Percentiles rank a stretch among this genome's conserved stretches.
Evolutionary conservation across 1,140 invertebrate genomes (phyloP).

Genomic region (Protaetia brevitarsis): DNA sequence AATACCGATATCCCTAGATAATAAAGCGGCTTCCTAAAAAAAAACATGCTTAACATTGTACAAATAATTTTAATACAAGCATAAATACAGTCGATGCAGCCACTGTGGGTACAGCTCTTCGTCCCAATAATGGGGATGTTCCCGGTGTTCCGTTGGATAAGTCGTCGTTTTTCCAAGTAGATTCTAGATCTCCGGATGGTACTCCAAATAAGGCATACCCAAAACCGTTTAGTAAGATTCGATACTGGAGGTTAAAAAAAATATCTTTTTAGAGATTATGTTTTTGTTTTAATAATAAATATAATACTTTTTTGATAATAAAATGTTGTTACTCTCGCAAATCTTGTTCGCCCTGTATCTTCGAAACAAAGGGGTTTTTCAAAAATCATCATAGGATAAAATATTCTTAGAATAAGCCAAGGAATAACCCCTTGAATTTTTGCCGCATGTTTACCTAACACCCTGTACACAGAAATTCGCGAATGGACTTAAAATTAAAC

Average conservation of each 20-base stretch:
- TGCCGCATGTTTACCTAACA: no score
- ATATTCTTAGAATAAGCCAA: no score
- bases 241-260: slow-evolving; percentile 63
- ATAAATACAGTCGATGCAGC: slow-evolving; percentile 46
- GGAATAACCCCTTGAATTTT: no score
- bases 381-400: no score
- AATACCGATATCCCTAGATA: slow-evolving; percentile 63
- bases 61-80: background rate
- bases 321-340: no score
- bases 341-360: background rate
- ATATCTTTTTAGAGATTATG: background rate
- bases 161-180: slow-evolving; percentile 63
- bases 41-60: background rate
- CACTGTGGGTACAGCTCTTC: slow-evolving; percentile 43
- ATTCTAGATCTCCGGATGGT: slow-evolving; percentile 66
- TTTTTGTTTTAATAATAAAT: background rate
- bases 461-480: no score
- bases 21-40: slow-evolving; percentile 59
- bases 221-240: slow-evolving; percentile 73
- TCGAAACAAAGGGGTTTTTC: no score
- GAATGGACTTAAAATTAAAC: no score
- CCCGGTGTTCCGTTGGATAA: slow-evolving; percentile 56
- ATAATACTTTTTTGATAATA: no score
- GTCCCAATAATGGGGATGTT: slow-evolving; percentile 50
- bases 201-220: slow-evolving; percentile 73